Conservation (phyloP, 1,140 invertebrate species). For the Nixonia krombeini region DNA sequence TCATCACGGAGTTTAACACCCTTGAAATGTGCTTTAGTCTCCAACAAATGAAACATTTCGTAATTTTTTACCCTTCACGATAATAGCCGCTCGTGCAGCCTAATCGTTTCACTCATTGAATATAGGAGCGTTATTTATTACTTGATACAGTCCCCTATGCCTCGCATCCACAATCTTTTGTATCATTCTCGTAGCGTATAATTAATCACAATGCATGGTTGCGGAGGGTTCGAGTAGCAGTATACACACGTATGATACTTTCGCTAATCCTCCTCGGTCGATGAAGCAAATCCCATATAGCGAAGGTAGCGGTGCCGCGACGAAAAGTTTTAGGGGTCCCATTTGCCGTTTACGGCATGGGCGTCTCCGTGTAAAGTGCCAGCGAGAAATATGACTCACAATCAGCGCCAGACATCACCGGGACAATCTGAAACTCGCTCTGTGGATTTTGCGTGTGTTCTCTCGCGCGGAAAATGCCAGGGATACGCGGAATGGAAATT, state of each 20-base stretch:
- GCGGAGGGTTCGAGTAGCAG: slow-evolving; percentile 28
- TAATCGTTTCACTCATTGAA: slow-evolving; percentile 35
- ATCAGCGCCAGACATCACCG: slow-evolving; percentile 43
- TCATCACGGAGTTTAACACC: no score
- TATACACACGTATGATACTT: slow-evolving; percentile 12
- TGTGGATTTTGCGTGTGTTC: slow-evolving; percentile 45
- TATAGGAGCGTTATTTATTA: slow-evolving; percentile 39
- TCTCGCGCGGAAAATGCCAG: slow-evolving; percentile 45
- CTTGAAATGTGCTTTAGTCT: no score
- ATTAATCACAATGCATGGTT: slow-evolving; percentile 40
- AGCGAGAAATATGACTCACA: slow-evolving; percentile 48
- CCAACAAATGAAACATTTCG: slow-evolving; percentile 40
- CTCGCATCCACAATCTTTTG: slow-evolving; percentile 34
- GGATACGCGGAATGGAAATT: slow-evolving; percentile 50
- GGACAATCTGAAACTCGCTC: slow-evolving; percentile 42
- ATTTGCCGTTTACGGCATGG: slow-evolving; percentile 30
- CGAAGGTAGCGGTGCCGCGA: slow-evolving; percentile 3
- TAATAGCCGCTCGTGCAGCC: slow-evolving; percentile 26
- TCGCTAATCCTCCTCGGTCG: slow-evolving; percentile 31
- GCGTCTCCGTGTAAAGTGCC: slow-evolving; percentile 5
- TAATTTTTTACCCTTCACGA: slow-evolving; percentile 32
- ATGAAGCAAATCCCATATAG: slow-evolving; percentile 24
- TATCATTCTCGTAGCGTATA: slow-evolving; percentile 37
- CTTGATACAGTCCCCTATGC: slow-evolving; percentile 1
- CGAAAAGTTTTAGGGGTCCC: slow-evolving; percentile 24